These are phyloP conservation scores for Heliangelus exortis DNA, from an alignment of 2,797 vertebrate genomes.

Conservation along the genomic window DNA sequence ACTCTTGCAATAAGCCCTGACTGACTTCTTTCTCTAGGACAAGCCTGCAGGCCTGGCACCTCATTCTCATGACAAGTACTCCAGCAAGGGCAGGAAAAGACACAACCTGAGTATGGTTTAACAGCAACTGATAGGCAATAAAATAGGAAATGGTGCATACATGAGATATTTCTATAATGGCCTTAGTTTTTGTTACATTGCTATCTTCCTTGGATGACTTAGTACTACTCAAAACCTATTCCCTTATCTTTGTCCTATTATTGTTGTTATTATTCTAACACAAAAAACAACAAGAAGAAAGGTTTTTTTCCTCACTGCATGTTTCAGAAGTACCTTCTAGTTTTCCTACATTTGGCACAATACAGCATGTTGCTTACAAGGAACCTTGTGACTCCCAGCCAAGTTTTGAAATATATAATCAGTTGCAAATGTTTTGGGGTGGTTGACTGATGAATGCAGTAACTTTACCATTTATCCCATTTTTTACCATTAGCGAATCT, in stretches of 20 bases:
- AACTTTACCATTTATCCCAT: constrained; percentile 66
- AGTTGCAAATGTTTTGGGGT: constrained; percentile 80
- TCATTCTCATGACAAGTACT: constrained; percentile 53
- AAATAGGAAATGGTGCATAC: constrained; percentile 17
- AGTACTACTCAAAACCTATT: background rate
- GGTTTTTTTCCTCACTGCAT: constrained; percentile 25
- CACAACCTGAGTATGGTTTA: background rate
- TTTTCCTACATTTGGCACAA: constrained; percentile 46
- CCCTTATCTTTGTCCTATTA: background rate
- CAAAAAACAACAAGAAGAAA: background rate
- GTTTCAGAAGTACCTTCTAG: constrained; percentile 50
- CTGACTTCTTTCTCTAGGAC: constrained; percentile 21
- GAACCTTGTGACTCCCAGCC: constrained; percentile 54
- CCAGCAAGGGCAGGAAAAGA: constrained; percentile 40
- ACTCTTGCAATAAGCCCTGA: background rate
- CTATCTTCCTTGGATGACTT: background rate
- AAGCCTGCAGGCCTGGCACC: constrained; percentile 40
- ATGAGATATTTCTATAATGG: background rate
- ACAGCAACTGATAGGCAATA: constrained; percentile 19
- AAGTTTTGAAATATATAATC: constrained; percentile 70
- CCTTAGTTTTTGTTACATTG: background rate
- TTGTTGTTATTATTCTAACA: background rate
- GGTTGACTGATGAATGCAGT: constrained; percentile 71
- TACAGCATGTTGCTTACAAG: constrained; percentile 38
- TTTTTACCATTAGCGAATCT: constrained; percentile 67